Evolutionary conservation across 1,140 invertebrate genomes (phyloP), one percentile per base, ranked within the genome.

Genomic region (Listronotus oregonensis): DNA sequence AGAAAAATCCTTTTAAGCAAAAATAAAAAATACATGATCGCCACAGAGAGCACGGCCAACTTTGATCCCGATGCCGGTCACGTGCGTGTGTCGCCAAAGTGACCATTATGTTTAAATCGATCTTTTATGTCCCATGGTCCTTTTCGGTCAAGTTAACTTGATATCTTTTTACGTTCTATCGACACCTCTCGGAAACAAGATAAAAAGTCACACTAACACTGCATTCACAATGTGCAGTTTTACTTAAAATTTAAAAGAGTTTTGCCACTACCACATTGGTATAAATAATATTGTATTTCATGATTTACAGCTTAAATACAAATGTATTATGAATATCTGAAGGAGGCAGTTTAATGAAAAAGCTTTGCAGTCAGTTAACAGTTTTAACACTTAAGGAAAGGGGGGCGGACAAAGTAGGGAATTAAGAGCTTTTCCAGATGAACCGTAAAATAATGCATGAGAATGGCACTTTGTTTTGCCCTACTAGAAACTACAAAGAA

Each of bases 81-180:
- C 62, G 55, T 43, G 47, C 43, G 15, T 3, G 51, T 47, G 61
- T 55, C 52, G 14, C 54, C 62, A 47, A 64, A 57, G 31, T 56
- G 54, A 47, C 62, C 54, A 64, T 64, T 64, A 64, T 58, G 55
- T 64, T 50, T 32, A 64, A 64, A 64, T 64, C 40, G 62, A 64
- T 64, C 62, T 64, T 52, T 52, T 57, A 51, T 57, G 47, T 64
- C 62, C 14, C 42, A 12, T 63, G 17, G 61, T n/a, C 44, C 47
- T 37, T 40, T 57, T 49, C 42, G 52, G 52, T 49, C 47, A 44
- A 31, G 47, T 57, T 46, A 34, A 57, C 39, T 62, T 40, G 59
- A 62, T 62, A 52, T 62, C 59, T 62, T 62, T 62, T 62, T 60
- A 62, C 49, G 47, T 51, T 47, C 59, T 32, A 62, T 62, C 59